phyloP scores from a whole-genome alignment of 2,113 vertebrate genomes.

The Sula dactylatra region DNA sequence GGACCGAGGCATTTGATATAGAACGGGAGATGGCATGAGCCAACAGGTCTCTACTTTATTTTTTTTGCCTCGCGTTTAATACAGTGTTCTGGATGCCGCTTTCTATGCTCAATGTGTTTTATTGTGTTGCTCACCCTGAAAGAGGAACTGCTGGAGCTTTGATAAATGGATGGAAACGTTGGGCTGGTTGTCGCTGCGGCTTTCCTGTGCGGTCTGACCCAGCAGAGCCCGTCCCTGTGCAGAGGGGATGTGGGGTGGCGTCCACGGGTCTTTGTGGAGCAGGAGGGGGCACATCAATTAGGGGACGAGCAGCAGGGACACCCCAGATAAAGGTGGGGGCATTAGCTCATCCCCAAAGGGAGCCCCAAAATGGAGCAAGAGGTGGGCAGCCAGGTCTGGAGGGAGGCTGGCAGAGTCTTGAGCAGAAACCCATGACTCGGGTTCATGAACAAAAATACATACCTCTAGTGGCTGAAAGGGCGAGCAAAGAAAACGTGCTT shows the following conservation, averaged over 20 bases:
- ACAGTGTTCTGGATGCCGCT: constrained; percentile 18
- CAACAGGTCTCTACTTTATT: constrained; percentile 54
- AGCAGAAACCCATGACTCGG: too few species aligned
- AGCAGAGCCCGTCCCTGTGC: fast-evolving
- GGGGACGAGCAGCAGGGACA: too few species aligned
- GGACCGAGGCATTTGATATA: constrained; percentile 2
- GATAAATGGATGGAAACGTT: background rate
- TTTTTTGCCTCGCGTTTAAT: constrained; percentile 9
- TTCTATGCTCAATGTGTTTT: constrained; percentile 39
- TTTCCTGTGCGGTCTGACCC: background rate
- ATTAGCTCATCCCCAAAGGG: too few species aligned
- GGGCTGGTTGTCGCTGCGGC: background rate
- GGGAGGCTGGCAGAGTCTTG: too few species aligned
- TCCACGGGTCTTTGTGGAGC: background rate
- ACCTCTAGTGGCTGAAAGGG: too few species aligned
- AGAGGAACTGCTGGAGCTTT: constrained; percentile 25
- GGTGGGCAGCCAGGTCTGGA: too few species aligned
- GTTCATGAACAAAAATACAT: too few species aligned
- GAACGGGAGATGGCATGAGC: constrained; percentile 52
- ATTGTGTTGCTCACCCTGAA: constrained; percentile 52
- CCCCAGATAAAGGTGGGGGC: too few species aligned
- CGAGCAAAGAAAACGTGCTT: too few species aligned
- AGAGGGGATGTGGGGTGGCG: fast-evolving
- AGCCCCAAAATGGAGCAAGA: too few species aligned
- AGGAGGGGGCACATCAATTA: background rate